Percentiles rank a stretch among this genome's conserved stretches.
phyloP scores from a whole-genome alignment of 2,113 vertebrate genomes.

The Nothoprocta pentlandii region DNA sequence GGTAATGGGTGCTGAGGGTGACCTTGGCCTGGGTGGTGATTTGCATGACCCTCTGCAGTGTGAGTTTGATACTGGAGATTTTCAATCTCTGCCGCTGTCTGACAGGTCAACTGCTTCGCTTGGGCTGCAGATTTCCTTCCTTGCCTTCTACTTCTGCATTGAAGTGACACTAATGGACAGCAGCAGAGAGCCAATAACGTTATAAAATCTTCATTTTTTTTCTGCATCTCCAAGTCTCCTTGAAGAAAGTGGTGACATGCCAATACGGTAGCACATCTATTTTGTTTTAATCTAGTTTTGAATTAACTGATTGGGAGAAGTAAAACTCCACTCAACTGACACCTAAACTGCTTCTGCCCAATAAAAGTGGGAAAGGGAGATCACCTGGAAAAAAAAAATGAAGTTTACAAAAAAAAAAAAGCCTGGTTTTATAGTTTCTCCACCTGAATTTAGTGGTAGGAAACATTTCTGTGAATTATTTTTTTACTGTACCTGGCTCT shows the following conservation, averaged over 20 bases:
- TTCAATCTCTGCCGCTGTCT: not conserved
- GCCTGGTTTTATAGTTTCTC: not conserved
- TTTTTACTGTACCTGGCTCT: not conserved
- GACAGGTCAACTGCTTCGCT: not conserved
- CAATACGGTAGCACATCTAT: not conserved
- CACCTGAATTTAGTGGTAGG: not conserved
- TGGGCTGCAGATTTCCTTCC: not conserved
- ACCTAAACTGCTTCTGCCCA: not conserved
- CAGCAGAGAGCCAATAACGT: not conserved
- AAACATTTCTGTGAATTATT: not conserved
- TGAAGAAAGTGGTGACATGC: not conserved
- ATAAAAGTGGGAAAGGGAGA: not conserved
- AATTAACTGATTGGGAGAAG: not conserved
- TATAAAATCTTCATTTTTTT: not conserved
- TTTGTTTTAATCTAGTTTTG: not conserved
- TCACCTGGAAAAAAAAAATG: not conserved
- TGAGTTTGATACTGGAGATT: not conserved
- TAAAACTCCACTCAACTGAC: no score
- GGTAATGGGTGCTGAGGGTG: constrained; percentile 25
- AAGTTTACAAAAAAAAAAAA: not conserved
- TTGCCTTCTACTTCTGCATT: not conserved
- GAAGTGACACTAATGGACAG: not conserved
- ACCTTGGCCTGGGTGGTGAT: constrained; percentile 1
- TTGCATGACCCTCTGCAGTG: not conserved
- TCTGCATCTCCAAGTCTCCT: not conserved